These are phyloP conservation scores for Drosophila neoperkinsi DNA, from an alignment of 2,888 invertebrate species.

Conservation along the genomic window DNA sequence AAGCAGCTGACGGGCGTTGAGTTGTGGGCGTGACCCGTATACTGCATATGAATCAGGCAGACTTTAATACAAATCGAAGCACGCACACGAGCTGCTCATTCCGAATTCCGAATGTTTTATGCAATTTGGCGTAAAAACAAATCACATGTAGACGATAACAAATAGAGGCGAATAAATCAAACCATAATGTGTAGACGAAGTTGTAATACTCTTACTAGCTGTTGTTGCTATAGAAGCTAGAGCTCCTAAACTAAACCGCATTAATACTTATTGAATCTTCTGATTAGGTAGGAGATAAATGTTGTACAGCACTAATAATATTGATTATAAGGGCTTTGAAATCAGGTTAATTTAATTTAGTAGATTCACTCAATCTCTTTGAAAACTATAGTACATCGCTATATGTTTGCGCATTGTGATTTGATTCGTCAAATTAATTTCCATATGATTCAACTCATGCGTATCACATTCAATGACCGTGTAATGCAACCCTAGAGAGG, in stretches of 20 bases:
- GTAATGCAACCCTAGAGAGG: slow-evolving; percentile 11
- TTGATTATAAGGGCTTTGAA: not conserved
- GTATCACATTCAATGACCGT: not conserved
- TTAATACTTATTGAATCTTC: not conserved
- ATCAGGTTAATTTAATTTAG: not conserved
- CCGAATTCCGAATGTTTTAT: slow-evolving; percentile 61
- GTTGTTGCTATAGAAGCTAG: no score
- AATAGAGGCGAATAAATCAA: slow-evolving; percentile 11
- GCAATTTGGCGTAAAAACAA: slow-evolving; percentile 74
- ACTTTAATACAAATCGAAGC: slow-evolving; percentile 63
- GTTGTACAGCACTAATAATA: not conserved
- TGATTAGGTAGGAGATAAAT: not conserved
- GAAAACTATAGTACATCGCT: not conserved
- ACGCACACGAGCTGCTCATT: slow-evolving; percentile 53
- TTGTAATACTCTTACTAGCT: slow-evolving; percentile 10
- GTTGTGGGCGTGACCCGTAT: slow-evolving; percentile 14
- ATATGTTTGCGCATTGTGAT: not conserved
- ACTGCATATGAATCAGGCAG: slow-evolving; percentile 51
- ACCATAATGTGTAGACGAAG: not conserved
- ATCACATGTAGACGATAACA: slow-evolving; percentile 58
- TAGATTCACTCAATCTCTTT: not conserved
- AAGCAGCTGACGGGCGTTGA: not conserved
- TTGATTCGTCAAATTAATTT: not conserved
- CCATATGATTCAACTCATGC: not conserved
- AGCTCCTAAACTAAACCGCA: not conserved